A percentile compares a stretch with the other conserved stretches of the same genome.
Conservation (phyloP, 2,888 invertebrate species). For the Caenorhabditis imperialis region DNA sequence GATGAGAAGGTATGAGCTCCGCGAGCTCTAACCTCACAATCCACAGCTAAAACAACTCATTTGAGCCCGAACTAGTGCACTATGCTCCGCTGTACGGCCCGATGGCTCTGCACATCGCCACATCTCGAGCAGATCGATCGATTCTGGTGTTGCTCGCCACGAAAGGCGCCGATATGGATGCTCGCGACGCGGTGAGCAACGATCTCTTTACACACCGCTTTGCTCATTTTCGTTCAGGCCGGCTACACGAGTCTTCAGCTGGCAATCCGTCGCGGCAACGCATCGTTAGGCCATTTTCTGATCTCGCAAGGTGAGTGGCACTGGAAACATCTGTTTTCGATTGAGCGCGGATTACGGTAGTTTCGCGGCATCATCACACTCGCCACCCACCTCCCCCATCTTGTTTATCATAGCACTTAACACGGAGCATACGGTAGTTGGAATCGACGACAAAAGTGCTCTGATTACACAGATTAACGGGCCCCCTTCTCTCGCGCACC, state of each 20-base stretch:
- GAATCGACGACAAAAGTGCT: conserved; percentile 12
- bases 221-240: no score
- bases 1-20: conserved; percentile 35
- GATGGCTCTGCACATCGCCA: conserved; percentile 38
- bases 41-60: not conserved
- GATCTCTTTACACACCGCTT: no score
- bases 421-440: conserved; percentile 21
- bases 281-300: conserved; percentile 51
- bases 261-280: conserved; percentile 29
- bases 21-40: not conserved
- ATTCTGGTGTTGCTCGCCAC: conserved; percentile 31
- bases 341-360: conserved; percentile 38
- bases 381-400: conserved; percentile 42
- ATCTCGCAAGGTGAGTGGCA: conserved; percentile 47
- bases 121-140: conserved; percentile 26
- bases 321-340: conserved; percentile 48
- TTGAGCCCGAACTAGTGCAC: conserved; percentile 43
- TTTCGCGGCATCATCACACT: conserved; percentile 17
- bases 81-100: conserved; percentile 45
- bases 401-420: conserved; percentile 58
- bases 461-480: conserved; percentile 59
- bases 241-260: conserved; percentile 53
- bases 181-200: conserved; percentile 45
- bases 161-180: conserved; percentile 46
- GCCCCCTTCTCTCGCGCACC: conserved; percentile 1